These are phyloP conservation scores for Phylloscopus trochiloides DNA, from an alignment of 2,113 vertebrate genomes.

Conservation along the genomic window DNA sequence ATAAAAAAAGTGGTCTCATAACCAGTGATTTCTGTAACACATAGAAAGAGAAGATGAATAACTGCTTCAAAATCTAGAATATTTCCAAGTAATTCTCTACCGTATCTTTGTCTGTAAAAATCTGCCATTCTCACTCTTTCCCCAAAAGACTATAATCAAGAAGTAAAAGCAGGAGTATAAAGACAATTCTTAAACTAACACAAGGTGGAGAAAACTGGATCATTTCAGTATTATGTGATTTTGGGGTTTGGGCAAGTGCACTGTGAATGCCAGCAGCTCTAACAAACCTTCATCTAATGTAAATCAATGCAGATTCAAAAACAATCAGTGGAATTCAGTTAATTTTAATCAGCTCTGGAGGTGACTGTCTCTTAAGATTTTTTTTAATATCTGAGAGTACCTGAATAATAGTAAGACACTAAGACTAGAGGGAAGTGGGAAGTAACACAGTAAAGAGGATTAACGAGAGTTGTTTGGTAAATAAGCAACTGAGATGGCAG, in stretches of 20 bases:
- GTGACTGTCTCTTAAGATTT: neutral
- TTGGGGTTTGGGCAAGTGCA: neutral
- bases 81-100: neutral
- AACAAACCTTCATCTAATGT: neutral
- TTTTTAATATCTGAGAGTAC: neutral
- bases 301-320: neutral
- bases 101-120: neutral
- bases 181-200: neutral
- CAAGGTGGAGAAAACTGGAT: neutral
- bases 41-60: neutral
- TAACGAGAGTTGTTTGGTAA: neutral
- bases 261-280: neutral
- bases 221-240: neutral
- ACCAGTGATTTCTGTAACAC: neutral
- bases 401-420: neutral
- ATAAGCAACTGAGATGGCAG: neutral
- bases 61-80: neutral
- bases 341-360: neutral
- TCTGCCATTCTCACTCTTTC: neutral
- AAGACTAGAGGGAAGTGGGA: neutral
- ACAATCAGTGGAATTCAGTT: neutral
- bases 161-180: neutral
- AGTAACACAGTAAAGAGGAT: slow-evolving; percentile 9
- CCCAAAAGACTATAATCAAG: neutral
- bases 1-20: neutral